Evolutionary conservation across 2,113 vertebrate genomes (phyloP), one percentile per base, ranked within the genome.

Genomic region (Nycticorax nycticorax): DNA sequence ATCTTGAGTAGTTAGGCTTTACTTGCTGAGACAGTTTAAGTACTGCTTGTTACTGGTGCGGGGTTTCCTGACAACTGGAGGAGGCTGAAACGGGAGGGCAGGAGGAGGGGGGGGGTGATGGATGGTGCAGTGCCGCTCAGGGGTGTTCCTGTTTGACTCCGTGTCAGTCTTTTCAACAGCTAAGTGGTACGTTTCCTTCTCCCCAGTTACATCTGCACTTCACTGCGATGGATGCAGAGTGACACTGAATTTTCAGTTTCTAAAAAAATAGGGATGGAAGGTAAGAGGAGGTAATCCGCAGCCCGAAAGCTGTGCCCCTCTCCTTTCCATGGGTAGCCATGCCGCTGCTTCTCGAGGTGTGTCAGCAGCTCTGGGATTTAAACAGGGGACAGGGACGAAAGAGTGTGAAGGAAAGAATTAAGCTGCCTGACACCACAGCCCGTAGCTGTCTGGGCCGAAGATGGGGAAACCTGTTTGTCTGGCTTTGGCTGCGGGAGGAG

Each of bases 391-490:
- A 63, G 53, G 68, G 79, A 37, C 28, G 12, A 73, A 74, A 43
- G 69, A 62, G 74, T 6, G 56, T 12, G 59, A 59, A 71, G 72
- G 55, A 20, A 52, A 64, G 79, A 67, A 59, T 16, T 74, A 74
- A 69, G 41, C 21, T 75, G 37, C 79, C 71, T 59, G 82, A 55
- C 67, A 71, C 50, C 50, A 26, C 64, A 74, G 83, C 72, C 43
- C 0, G 1, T 8, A 45, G 83, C 60, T 96, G 80, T 39, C 83
- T 91, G 91, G 73, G 71, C 66, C 83, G 77, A 59, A 10, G 23
- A 14, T n/a, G 71, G 50, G 27, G 56, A 75, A 96, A 88, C 92
- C 92, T 72, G 85, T 96, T 92, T 60, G 89, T 75, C 93, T 86
- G 73, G 77, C 78, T 94, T 30, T 41, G 76, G 67, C 75, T 80